phyloP scores from a whole-genome alignment of 2,888 invertebrate genomes.

The Cerastis leucographa region DNA sequence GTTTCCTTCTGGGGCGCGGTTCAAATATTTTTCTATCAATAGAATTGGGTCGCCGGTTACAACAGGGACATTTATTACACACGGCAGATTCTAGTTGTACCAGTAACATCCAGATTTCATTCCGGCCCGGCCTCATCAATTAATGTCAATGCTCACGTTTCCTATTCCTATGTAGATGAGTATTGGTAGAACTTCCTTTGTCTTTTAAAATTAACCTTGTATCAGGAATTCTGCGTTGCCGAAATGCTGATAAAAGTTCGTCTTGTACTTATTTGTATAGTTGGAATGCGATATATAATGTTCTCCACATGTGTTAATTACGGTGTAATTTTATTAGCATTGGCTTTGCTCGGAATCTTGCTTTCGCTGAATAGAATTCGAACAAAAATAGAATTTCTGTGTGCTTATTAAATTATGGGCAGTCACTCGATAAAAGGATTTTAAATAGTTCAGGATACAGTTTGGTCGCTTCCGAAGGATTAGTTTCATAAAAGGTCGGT shows the following conservation, averaged over 20 bases:
- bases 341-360: conserved; percentile 9
- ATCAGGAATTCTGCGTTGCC: conserved; percentile 6
- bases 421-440: neutral
- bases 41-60: conserved; percentile 41
- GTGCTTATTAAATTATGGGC: neutral
- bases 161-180: conserved; percentile 29
- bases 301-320: conserved; percentile 24
- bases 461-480: conserved; percentile 15
- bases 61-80: conserved; percentile 13
- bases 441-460: conserved; percentile 6
- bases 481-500: conserved; percentile 31
- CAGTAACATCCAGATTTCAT: conserved; percentile 51
- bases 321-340: conserved; percentile 23
- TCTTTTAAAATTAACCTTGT: conserved; percentile 8
- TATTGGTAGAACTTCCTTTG: conserved; percentile 34
- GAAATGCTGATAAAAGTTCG: neutral
- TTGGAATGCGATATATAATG: neutral
- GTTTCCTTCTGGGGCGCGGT: conserved; percentile 32
- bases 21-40: conserved; percentile 38
- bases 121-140: conserved; percentile 31
- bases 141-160: conserved; percentile 47
- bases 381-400: conserved; percentile 18
- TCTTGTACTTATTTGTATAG: conserved; percentile 14
- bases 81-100: conserved; percentile 29
- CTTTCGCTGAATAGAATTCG: conserved; percentile 2